Evolutionary conservation across 2,888 invertebrate genomes (phyloP).

Genomic region (Parascotia fuliginaria): DNA sequence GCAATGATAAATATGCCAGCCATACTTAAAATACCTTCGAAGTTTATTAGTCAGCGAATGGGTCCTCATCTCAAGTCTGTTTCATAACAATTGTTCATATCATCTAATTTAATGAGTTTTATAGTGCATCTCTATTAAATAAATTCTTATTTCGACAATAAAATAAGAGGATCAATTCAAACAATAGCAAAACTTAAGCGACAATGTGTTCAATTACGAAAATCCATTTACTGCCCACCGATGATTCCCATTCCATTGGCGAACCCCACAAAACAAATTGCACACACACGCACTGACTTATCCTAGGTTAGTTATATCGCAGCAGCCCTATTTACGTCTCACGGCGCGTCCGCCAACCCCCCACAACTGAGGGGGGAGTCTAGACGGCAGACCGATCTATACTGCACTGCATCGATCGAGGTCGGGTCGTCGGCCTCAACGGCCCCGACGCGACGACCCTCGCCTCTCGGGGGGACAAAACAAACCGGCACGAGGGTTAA

Average conservation of each 20-base stretch:
- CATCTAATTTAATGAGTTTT: no score
- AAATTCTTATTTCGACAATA: not conserved
- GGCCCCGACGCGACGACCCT: conserved; percentile 55
- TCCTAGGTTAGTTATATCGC: conserved; percentile 50
- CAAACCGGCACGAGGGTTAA: conserved; percentile 59
- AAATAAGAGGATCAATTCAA: not conserved
- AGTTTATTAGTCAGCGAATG: no score
- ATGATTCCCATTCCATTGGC: conserved; percentile 3
- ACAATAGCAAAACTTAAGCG: not conserved
- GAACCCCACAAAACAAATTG: conserved; percentile 15
- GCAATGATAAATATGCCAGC: no score
- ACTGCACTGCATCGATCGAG: conserved; percentile 79
- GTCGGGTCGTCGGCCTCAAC: conserved; percentile 60
- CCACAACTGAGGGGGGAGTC: conserved; percentile 54
- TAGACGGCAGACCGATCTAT: conserved; percentile 83
- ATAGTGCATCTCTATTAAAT: no score
- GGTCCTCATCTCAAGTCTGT: no score
- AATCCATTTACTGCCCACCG: conserved; percentile 10
- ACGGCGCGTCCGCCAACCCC: conserved; percentile 32
- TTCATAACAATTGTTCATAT: no score
- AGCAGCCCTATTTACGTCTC: conserved; percentile 47
- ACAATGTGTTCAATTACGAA: conserved; percentile 4
- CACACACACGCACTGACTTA: conserved; percentile 32
- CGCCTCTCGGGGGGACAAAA: conserved; percentile 56
- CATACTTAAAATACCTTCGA: no score